phyloP scores from a whole-genome alignment of 2,888 invertebrate species.

The Agonopterix alstromeriana region DNA sequence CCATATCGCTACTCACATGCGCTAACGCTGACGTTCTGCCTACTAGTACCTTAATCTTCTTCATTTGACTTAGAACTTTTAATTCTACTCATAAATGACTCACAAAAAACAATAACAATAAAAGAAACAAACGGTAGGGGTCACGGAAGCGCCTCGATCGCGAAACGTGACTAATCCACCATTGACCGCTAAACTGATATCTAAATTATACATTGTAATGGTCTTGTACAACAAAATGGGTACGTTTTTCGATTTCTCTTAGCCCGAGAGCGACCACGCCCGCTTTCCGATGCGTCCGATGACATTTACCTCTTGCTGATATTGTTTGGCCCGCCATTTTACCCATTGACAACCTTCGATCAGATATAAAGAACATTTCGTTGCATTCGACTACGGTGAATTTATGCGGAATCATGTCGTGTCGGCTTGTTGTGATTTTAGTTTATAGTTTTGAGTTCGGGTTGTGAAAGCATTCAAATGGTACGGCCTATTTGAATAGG shows the following conservation, averaged over 20 bases:
- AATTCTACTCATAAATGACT: too few relatives aligned
- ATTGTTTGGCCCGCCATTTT: constrained; percentile 39
- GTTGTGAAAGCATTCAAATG: constrained; percentile 20
- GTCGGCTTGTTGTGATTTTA: constrained; percentile 18
- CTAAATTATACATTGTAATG: constrained; percentile 47
- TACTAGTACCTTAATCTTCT: too few relatives aligned
- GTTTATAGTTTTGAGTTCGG: constrained; percentile 15
- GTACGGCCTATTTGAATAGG: constrained; percentile 6
- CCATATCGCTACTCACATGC: too few relatives aligned
- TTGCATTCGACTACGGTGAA: constrained; percentile 6
- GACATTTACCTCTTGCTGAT: constrained; percentile 44
- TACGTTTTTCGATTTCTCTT: constrained; percentile 33
- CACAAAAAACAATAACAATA: not conserved
- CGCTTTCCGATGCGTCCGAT: constrained; percentile 41
- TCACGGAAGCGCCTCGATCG: constrained; percentile 35
- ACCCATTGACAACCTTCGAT: constrained; percentile 44
- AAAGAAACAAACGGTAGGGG: constrained; percentile 10
- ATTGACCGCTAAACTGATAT: constrained; percentile 44
- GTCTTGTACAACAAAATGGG: constrained; percentile 28
- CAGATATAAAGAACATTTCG: constrained; percentile 26
- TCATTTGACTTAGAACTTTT: too few relatives aligned
- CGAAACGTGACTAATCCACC: constrained; percentile 45
- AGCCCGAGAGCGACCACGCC: constrained; percentile 28
- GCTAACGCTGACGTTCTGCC: too few relatives aligned
- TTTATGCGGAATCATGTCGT: constrained; percentile 24